A percentile compares a stretch with the other conserved stretches of the same genome.
phyloP scores from a whole-genome alignment of 2,888 invertebrate species.

The Synergus laeviventris region DNA sequence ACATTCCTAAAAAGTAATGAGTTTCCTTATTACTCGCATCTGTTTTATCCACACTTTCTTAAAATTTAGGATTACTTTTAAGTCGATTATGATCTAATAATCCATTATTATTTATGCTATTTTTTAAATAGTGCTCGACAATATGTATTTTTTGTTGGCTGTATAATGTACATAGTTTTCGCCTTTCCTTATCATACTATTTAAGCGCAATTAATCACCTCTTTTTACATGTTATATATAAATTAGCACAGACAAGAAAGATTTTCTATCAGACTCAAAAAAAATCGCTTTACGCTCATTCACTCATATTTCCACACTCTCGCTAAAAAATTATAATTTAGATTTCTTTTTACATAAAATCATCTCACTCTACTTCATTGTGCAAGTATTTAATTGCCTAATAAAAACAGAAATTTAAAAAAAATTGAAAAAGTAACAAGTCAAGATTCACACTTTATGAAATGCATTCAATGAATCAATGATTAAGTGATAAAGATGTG shows the following conservation, averaged over 20 bases:
- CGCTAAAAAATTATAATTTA: slow-evolving; percentile 22
- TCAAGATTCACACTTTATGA: slow-evolving; percentile 2
- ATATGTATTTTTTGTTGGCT: slow-evolving; percentile 26
- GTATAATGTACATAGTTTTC: slow-evolving; percentile 10
- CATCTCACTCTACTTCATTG: slow-evolving; percentile 21
- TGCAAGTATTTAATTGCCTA: slow-evolving; percentile 9
- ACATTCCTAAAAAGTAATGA: slow-evolving; percentile 24
- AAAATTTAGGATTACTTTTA: slow-evolving; percentile 28
- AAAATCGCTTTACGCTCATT: background rate
- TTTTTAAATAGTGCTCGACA: slow-evolving; percentile 13
- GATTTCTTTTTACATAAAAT: slow-evolving; percentile 13
- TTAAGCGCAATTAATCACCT: background rate
- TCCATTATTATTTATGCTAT: slow-evolving; percentile 13
- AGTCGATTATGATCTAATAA: slow-evolving; percentile 17
- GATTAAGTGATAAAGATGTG: background rate
- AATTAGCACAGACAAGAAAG: slow-evolving; percentile 3
- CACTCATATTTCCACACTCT: slow-evolving; percentile 22
- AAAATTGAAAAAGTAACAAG: slow-evolving; percentile 10
- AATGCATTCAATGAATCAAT: slow-evolving; percentile 13
- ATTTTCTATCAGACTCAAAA: slow-evolving; percentile 30
- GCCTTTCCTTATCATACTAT: background rate
- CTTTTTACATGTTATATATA: slow-evolving; percentile 2
- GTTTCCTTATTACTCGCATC: slow-evolving; percentile 20
- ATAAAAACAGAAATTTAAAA: slow-evolving; percentile 7
- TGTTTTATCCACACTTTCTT: background rate